Evolutionary conservation across 64 coral and sea anemone genomes (phyloP).

Genomic region (Stichodactyla mertensii): DNA sequence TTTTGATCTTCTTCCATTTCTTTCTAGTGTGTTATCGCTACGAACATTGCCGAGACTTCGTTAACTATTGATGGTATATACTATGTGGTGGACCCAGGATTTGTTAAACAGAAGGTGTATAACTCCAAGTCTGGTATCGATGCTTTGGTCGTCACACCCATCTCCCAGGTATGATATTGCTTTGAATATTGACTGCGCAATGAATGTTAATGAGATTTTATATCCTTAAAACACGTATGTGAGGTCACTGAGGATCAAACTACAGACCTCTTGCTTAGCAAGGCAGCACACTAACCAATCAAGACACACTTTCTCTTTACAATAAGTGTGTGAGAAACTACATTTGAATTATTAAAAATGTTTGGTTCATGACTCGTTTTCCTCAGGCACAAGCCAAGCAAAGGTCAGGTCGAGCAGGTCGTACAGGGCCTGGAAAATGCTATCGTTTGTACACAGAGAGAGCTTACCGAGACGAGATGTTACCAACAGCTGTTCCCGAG

Average conservation of each 20-base stretch:
- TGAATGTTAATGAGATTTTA: too few relatives aligned
- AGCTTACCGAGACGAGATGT: conserved; percentile 98
- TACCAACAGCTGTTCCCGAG: conserved; percentile 92
- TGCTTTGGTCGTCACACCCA: conserved; percentile 92
- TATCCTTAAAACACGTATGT: too few relatives aligned
- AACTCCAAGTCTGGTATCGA: conserved; percentile 98
- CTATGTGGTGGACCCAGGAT: conserved; percentile 97
- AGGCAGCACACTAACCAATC: too few relatives aligned
- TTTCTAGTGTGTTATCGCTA: conserved; percentile 85
- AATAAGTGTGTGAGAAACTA: too few relatives aligned
- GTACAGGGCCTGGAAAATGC: conserved; percentile 97
- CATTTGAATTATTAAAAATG: too few relatives aligned
- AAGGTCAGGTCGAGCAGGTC: conserved; percentile 88
- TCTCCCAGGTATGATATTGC: conserved; percentile 73
- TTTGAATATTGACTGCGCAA: background rate
- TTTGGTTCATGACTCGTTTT: background rate
- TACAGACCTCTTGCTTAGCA: too few relatives aligned
- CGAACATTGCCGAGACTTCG: conserved; percentile 96
- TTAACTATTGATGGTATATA: conserved; percentile 97
- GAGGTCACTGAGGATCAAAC: too few relatives aligned
- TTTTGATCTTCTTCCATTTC: background rate
- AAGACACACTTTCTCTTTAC: too few relatives aligned
- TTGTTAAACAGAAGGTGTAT: conserved; percentile 97
- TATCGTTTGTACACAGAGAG: conserved; percentile 97
- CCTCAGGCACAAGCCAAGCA: conserved; percentile 92